These are phyloP conservation scores for Leptopterna dolabrata DNA, from an alignment of 2,888 invertebrate genomes.

Conservation along the genomic window DNA sequence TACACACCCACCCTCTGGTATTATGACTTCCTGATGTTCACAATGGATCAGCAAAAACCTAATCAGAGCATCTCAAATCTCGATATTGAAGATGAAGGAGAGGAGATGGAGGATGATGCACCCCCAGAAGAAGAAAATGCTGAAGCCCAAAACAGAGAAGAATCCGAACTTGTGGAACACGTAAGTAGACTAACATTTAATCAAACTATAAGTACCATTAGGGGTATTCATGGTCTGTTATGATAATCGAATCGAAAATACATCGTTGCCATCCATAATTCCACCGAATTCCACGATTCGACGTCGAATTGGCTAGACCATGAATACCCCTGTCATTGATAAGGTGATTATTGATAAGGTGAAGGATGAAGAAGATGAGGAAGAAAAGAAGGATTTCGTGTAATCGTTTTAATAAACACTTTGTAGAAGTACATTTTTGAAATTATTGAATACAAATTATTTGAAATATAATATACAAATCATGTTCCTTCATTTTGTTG, in stretches of 20 bases:
- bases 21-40: not conserved
- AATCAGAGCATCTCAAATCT: slow-evolving; percentile 1
- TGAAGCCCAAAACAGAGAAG: not conserved
- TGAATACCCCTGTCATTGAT: no score
- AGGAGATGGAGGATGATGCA: slow-evolving; percentile 7
- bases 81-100: not conserved
- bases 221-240: no score
- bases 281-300: no score
- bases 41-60: not conserved
- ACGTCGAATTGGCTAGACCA: no score
- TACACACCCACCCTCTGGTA: slow-evolving; percentile 9
- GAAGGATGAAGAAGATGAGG: not conserved
- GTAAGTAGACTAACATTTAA: slow-evolving; percentile 4
- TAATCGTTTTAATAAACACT: not conserved
- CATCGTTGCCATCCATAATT: no score
- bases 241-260: no score
- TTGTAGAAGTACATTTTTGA: not conserved
- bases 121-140: not conserved
- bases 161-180: slow-evolving; percentile 14
- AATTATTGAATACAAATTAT: not conserved
- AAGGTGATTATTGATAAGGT: not conserved
- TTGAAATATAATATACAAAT: not conserved
- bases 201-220: not conserved
- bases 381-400: not conserved
- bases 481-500: no score